Evolutionary conservation across 2,113 vertebrate species (phyloP), one percentile per base, ranked within the genome.

Genomic region (Ammospiza nelsoni): DNA sequence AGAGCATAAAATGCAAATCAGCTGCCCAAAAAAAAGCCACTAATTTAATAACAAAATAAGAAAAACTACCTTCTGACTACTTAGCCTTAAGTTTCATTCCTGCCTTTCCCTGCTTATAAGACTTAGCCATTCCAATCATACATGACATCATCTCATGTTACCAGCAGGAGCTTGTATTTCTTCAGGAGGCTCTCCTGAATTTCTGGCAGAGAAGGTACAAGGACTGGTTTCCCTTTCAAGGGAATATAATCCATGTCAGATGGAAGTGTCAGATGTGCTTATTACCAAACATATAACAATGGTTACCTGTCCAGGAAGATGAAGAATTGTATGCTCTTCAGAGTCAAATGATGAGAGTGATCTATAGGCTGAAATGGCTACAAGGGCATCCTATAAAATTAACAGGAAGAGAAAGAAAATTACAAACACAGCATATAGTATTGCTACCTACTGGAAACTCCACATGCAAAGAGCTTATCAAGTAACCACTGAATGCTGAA

Each of bases 231-330:
- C 21, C 7, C 25, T 55, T 85, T n/a, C 41, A 57, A 55, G 5
- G 49, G 23, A 11, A 62, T 29, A 49, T 8, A 89, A 58, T 9
- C 4, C 15, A 37, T 7, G 13, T 28, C 55, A 89, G 39, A 52
- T 29, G 4, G 12, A 79, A 69, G 13, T 6, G 3, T 29, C 54
- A 54, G n/a, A 75, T 46, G 8, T 46, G 17, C 14, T 55, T 49
- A 55, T 6, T 33, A 6, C 21, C 57, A 65, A 81, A 95, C 29
- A 66, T 24, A 21, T 20, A 80, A 46, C 24, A 77, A 77, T 1
- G 31, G 94, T 69, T 97, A 99, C 99, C 97, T 98, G 92, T 87
- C 98, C 98, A 37, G 99, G 99, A 68, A 99, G 98, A 92, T 99
- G 98, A 91, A 98, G 97, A 62, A 99, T 69, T 31, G 94, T 98